A percentile compares a stretch with the other conserved stretches of the same genome.
Evolutionary conservation across 1,140 invertebrate genomes (phyloP).

Genomic region (Melitaea cinxia): DNA sequence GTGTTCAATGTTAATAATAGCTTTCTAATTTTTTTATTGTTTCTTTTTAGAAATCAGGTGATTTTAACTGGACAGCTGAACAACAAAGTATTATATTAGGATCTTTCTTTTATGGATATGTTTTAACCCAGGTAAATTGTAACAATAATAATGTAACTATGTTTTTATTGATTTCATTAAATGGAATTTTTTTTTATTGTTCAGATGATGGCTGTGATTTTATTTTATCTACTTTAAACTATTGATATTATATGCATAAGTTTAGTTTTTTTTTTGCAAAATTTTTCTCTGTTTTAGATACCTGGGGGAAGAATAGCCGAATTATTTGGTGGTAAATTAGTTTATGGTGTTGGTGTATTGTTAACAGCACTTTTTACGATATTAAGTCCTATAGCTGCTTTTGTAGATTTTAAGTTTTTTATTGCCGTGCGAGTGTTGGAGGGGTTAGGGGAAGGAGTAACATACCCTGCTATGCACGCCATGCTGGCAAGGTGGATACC

Average conservation of each 20-base stretch:
- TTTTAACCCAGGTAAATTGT: constrained; percentile 87
- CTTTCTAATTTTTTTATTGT: constrained; percentile 1
- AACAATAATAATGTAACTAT: too few relatives aligned
- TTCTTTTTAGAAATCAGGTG: constrained; percentile 83
- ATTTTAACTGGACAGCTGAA: constrained; percentile 90
- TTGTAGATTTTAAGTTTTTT: constrained; percentile 86
- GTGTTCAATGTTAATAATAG: not conserved
- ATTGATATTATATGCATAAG: too few relatives aligned
- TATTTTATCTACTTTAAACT: too few relatives aligned
- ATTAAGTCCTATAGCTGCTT: constrained; percentile 87
- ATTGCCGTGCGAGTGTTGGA: constrained; percentile 90
- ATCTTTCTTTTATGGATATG: constrained; percentile 94
- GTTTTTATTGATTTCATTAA: too few relatives aligned
- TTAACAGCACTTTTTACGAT: constrained; percentile 90
- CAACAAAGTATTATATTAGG: constrained; percentile 92
- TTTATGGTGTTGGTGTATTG: constrained; percentile 90
- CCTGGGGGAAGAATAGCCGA: constrained; percentile 92
- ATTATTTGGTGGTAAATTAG: constrained; percentile 89
- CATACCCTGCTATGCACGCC: constrained; percentile 91
- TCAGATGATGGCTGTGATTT: too few relatives aligned
- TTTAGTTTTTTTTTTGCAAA: not conserved
- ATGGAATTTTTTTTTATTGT: not conserved
- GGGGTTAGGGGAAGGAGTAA: constrained; percentile 93
- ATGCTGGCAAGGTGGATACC: constrained; percentile 92
- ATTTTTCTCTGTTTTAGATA: constrained; percentile 68